phyloP scores from a whole-genome alignment of 2,113 vertebrate species.

The Tetraodon nigroviridis region DNA sequence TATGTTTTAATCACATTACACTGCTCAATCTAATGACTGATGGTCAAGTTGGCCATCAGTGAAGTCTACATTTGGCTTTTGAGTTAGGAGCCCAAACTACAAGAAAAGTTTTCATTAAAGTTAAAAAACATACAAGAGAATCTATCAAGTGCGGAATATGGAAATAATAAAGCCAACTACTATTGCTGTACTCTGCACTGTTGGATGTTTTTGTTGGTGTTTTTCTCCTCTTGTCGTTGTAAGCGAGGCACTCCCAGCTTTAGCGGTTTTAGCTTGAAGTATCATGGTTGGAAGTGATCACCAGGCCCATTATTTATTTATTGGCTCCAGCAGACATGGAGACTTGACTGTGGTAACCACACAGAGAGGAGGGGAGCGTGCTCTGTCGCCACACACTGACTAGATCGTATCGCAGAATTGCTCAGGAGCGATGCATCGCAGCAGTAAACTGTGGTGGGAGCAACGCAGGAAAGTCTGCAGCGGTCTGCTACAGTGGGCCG shows the following conservation, averaged over 20 bases:
- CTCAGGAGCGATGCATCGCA: neutral
- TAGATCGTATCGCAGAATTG: slow-evolving; percentile 33
- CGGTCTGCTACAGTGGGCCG: neutral
- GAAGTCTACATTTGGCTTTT: no score
- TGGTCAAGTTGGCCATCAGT: neutral
- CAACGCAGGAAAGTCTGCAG: neutral
- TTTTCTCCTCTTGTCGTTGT: slow-evolving; percentile 51
- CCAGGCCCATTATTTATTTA: slow-evolving; percentile 73
- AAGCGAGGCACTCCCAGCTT: slow-evolving; percentile 63
- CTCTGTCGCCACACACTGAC: slow-evolving; percentile 48
- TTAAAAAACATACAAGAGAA: no score
- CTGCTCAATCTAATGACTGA: slow-evolving; percentile 6
- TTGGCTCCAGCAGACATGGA: slow-evolving; percentile 71
- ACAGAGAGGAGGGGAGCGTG: slow-evolving; percentile 54
- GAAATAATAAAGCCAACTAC: neutral
- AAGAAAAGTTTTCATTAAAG: no score
- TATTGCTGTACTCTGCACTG: neutral
- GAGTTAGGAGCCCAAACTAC: no score
- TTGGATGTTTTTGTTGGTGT: slow-evolving; percentile 22
- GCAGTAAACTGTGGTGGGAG: no score
- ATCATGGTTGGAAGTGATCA: slow-evolving; percentile 69
- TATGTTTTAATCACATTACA: slow-evolving; percentile 31
- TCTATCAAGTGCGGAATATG: neutral
- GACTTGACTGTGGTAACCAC: slow-evolving; percentile 65
- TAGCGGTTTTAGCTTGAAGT: slow-evolving; percentile 57